Conservation (phyloP, 2,797 vertebrate genomes). For the Leptodon cayanensis region DNA sequence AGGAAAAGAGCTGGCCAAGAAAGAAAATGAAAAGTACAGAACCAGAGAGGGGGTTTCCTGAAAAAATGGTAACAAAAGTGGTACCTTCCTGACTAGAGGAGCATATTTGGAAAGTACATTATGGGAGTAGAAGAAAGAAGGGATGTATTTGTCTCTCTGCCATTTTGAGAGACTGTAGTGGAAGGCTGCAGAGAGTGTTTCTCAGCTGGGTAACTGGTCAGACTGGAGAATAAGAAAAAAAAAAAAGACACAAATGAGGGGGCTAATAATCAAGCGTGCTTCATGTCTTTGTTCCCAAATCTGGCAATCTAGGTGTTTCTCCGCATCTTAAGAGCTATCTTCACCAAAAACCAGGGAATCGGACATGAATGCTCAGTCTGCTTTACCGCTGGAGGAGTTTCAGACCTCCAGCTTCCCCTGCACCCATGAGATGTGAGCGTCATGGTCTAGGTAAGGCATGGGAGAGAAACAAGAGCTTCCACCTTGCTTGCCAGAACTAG, state of each 20-base stretch:
- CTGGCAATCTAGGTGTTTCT: not conserved
- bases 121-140: not conserved
- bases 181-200: not conserved
- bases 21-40: not conserved
- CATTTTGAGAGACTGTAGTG: rapidly evolving
- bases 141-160: not conserved
- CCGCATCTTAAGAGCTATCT: not conserved
- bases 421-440: not conserved
- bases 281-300: not conserved
- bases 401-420: not conserved
- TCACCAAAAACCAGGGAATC: not conserved
- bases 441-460: not conserved
- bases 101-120: not conserved
- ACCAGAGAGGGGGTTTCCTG: rapidly evolving
- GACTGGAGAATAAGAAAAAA: not conserved
- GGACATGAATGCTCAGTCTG: no score
- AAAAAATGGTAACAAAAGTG: not conserved
- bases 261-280: rapidly evolving
- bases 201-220: not conserved
- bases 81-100: not conserved
- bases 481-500: not conserved
- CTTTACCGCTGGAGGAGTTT: not conserved
- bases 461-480: not conserved
- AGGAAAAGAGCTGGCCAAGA: not conserved
- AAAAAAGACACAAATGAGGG: rapidly evolving